These are phyloP conservation scores for Drosophila eugracilis DNA, from an alignment of 1,140 invertebrate species.

Conservation along the genomic window DNA sequence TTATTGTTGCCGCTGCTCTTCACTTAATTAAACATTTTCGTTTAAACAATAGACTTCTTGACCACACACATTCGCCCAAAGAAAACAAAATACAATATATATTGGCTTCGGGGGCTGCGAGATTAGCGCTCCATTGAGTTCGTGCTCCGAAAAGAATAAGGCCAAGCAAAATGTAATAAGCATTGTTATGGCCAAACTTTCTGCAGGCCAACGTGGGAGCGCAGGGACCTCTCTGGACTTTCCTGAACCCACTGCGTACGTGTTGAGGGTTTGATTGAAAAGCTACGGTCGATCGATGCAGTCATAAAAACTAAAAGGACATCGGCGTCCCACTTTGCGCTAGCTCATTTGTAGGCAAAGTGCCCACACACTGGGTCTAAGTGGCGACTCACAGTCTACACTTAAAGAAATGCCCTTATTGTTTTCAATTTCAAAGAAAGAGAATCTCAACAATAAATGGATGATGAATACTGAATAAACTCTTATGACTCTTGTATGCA, in stretches of 20 bases:
- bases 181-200: conserved; percentile 64
- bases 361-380: conserved; percentile 56
- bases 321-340: conserved; percentile 31
- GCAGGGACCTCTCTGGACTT: conserved; percentile 4
- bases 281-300: conserved; percentile 33
- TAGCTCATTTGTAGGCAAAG: conserved; percentile 62
- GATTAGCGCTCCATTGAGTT: conserved; percentile 39
- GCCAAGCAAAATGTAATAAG: conserved; percentile 47
- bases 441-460: too few relatives aligned
- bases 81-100: conserved; percentile 10
- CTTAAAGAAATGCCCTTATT: conserved; percentile 3
- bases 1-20: conserved; percentile 16
- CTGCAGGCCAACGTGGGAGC: conserved; percentile 6
- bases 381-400: conserved; percentile 39
- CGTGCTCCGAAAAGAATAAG: conserved; percentile 10
- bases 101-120: conserved; percentile 23
- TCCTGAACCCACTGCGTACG: conserved; percentile 39
- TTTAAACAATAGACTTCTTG: conserved; percentile 50
- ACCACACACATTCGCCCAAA: not conserved
- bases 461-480: too few relatives aligned
- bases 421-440: too few relatives aligned
- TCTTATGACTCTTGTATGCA: too few relatives aligned
- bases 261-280: conserved; percentile 63
- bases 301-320: conserved; percentile 68
- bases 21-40: conserved; percentile 66